Evolutionary conservation across 2,113 vertebrate genomes (phyloP).

Genomic region (Indri indri): DNA sequence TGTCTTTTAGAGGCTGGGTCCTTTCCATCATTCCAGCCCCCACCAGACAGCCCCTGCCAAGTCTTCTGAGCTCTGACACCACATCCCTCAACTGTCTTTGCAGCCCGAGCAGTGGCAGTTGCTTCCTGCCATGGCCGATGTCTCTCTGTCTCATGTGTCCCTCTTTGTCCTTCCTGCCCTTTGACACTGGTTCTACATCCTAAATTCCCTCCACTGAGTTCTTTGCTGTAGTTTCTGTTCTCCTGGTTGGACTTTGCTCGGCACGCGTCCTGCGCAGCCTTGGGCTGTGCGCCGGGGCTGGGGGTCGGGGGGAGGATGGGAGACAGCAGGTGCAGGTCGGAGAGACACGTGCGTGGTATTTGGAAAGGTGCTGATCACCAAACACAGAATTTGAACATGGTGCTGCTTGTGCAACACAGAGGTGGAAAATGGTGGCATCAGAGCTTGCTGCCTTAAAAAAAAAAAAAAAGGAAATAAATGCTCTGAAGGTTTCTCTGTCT

Average conservation of each 20-base stretch:
- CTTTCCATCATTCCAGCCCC: background rate
- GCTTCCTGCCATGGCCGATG: rapidly evolving
- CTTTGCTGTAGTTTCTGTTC: background rate
- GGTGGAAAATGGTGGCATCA: no score
- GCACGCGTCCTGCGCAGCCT: background rate
- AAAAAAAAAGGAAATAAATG: background rate
- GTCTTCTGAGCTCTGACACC: background rate
- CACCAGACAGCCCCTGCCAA: no score
- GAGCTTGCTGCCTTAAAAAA: background rate
- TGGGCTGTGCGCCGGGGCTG: rapidly evolving
- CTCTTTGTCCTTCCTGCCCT: background rate
- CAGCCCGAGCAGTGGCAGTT: rapidly evolving
- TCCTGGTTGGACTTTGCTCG: background rate
- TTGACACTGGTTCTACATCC: rapidly evolving
- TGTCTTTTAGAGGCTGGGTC: background rate
- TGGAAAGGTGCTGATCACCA: background rate
- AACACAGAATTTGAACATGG: background rate
- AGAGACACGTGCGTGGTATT: rapidly evolving
- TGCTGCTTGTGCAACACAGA: rapidly evolving
- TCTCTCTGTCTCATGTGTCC: rapidly evolving
- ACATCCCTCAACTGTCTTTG: background rate
- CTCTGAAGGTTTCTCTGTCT: background rate
- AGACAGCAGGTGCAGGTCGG: no score
- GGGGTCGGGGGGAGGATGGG: no score
- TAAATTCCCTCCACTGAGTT: no score